A percentile compares a stretch with the other conserved stretches of the same genome.
Conservation (phyloP, 1,140 invertebrate species). For the Ericerus pela region DNA sequence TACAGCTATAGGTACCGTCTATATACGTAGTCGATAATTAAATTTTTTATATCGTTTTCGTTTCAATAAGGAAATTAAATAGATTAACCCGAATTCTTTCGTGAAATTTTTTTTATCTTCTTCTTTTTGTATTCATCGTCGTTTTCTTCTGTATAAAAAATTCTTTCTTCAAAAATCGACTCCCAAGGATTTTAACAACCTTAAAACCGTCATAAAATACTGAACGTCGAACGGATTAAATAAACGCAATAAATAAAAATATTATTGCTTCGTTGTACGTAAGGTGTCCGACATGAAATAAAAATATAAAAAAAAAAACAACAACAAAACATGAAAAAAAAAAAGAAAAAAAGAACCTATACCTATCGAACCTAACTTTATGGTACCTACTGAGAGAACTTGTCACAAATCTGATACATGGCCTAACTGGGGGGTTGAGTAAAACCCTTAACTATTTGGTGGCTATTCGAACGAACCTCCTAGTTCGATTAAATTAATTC, state of each 20-base stretch:
- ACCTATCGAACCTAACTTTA: conserved; percentile 8
- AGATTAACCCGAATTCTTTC: no score
- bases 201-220: neutral
- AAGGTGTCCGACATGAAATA: neutral
- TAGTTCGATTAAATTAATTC: conserved; percentile 12
- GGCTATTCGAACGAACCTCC: conserved; percentile 2
- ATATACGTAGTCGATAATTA: no score
- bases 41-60: no score
- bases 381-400: conserved; percentile 9
- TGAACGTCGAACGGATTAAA: conserved; percentile 8
- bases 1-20: no score
- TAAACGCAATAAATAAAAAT: conserved; percentile 7
- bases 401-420: conserved; percentile 9
- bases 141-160: no score
- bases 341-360: neutral
- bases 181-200: conserved; percentile 7
- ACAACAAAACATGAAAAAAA: neutral
- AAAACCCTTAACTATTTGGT: neutral
- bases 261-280: conserved; percentile 7
- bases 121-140: no score
- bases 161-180: no score
- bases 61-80: no score
- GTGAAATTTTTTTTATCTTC: no score
- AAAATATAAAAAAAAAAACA: conserved; percentile 4
- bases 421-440: conserved; percentile 1